Base-by-base conservation (phyloP, 2,888 invertebrate genomes). In the Formica aserva region DNA sequence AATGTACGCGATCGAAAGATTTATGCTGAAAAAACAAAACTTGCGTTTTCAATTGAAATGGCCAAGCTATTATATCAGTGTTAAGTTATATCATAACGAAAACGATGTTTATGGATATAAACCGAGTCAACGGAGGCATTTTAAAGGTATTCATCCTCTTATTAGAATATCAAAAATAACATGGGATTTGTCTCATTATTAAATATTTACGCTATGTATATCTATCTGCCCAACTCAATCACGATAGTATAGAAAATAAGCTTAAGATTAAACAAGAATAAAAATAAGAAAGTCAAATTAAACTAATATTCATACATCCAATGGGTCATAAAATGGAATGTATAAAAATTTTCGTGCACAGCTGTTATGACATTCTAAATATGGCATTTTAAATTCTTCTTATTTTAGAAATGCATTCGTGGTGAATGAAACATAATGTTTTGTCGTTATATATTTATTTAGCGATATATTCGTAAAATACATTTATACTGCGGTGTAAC, bases 91-190 rank as follows among this genome's bases (percentile, higher is more conserved):
- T 91, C 96, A 96, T 92, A 96, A 96, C 87, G 95, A 96, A 87
- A 93, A 93, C 83, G 96, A 96, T 74, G 96, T 96, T 91, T 96
- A 96, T 93, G 96, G 96, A 52, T 96, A 96, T 95, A 96, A 95
- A 93, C 95, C 95, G 87, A 93, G 93, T 88, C 92, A 91, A 87
- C 62, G 41, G 11, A 91, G 67, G 26, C 48, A 86, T n/a, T 94
- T 91, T 84, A 88, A 94, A 92, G 93, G 94, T 93, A 91, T 45
- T 77, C 26, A 4, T 9, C 26, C 6, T 15, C 80, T 87, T 35
- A 48, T 22, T 1, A 3, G 41, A 75, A 32, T 5, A 35, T 66
- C 18, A 6, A 78, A 32, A 65, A n/a, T 76, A 69, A 38, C 3
- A 15, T 2, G 32, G n/a, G 22, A 41, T 74, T 3, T 57, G 52